phyloP scores from a whole-genome alignment of 2,797 vertebrate species.

The Taenioides sp. region DNA sequence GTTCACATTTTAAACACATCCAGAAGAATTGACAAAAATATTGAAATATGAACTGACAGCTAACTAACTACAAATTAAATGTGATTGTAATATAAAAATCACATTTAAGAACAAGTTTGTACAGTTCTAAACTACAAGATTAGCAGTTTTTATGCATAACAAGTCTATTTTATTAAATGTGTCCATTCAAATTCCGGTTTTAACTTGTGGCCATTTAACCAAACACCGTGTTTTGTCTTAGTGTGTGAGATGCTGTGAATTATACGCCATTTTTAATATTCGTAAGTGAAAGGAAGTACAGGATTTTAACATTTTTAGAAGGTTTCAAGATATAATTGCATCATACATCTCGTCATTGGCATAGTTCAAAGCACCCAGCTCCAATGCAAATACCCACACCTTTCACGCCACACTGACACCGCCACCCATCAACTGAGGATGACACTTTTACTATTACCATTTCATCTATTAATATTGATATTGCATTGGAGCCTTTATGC shows the following conservation, averaged over 20 bases:
- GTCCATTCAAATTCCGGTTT: too few relatives aligned
- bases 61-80: too few relatives aligned
- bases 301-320: not conserved
- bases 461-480: conserved; percentile 16
- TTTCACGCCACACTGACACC: conserved; percentile 1
- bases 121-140: too few relatives aligned
- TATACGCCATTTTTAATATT: conserved; percentile 6
- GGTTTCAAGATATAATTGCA: not conserved
- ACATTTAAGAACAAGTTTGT: too few relatives aligned
- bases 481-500: conserved; percentile 9
- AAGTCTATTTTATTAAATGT: too few relatives aligned
- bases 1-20: too few relatives aligned
- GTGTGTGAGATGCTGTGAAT: not conserved
- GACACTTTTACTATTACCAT: conserved; percentile 12
- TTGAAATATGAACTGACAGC: too few relatives aligned
- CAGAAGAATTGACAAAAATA: too few relatives aligned
- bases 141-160: too few relatives aligned
- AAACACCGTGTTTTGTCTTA: not conserved
- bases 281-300: not conserved
- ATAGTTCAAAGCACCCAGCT: not conserved
- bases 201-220: not conserved
- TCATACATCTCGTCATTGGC: not conserved
- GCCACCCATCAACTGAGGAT: not conserved
- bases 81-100: too few relatives aligned
- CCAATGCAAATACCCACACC: not conserved